Percentiles rank a stretch among this genome's conserved stretches.
Conservation (phyloP, 2,888 invertebrate genomes). For the Gerris lacustris region DNA sequence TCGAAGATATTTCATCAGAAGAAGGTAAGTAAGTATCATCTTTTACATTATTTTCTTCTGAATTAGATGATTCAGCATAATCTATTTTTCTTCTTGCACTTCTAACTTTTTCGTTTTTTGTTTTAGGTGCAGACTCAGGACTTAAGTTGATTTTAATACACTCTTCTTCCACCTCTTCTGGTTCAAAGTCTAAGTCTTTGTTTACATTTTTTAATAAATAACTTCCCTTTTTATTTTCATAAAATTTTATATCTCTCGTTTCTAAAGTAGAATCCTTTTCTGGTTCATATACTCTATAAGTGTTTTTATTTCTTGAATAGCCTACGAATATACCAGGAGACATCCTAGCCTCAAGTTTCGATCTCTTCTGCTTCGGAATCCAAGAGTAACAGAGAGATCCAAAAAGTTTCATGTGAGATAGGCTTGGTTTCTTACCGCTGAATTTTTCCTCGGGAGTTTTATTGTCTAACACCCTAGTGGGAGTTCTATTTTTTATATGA, state of each 20-base stretch:
- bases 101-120: not conserved
- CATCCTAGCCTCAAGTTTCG: not conserved
- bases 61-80: not conserved
- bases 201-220: not conserved
- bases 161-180: not conserved
- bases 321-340: not conserved
- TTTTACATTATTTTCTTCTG: not conserved
- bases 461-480: constrained; percentile 1
- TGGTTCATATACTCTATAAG: not conserved
- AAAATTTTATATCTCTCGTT: not conserved
- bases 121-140: not conserved
- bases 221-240: not conserved
- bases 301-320: not conserved
- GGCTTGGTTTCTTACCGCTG: constrained; percentile 17
- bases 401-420: not conserved
- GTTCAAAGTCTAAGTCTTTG: not conserved
- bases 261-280: not conserved
- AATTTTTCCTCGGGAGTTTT: constrained; percentile 9
- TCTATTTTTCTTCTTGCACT: not conserved
- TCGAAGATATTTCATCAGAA: not conserved
- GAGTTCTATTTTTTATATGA: not conserved
- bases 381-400: not conserved
- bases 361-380: not conserved
- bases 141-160: not conserved
- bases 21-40: not conserved